Percentiles rank a stretch among this genome's conserved stretches.
phyloP scores from a whole-genome alignment of 2,113 vertebrate species.

The Columba janthina region DNA sequence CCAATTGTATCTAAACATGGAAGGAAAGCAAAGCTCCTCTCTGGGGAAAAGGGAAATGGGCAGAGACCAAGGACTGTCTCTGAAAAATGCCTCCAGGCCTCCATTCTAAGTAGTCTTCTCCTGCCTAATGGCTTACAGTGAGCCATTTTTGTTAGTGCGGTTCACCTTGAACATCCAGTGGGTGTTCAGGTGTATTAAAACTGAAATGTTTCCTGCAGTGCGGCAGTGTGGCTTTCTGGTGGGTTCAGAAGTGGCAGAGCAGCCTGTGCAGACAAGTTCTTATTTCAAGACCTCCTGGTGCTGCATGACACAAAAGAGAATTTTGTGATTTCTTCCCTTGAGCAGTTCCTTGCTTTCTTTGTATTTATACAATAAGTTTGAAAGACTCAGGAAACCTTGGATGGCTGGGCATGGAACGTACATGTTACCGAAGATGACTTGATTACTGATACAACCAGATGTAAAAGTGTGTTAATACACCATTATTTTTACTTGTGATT shows the following conservation, averaged over 20 bases:
- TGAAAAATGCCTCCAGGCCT: neutral
- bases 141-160: neutral
- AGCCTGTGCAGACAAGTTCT: neutral
- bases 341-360: neutral
- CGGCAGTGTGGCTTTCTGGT: neutral
- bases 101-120: neutral
- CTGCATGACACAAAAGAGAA: neutral
- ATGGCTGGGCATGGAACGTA: neutral
- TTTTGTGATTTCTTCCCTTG: neutral
- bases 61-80: neutral
- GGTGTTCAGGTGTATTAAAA: neutral
- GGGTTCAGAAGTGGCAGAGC: neutral
- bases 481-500: neutral
- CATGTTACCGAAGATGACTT: neutral
- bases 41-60: neutral
- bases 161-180: neutral
- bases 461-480: neutral
- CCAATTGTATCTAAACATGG: neutral
- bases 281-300: neutral
- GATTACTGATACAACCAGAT: neutral
- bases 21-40: neutral
- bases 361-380: neutral
- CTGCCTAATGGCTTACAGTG: neutral
- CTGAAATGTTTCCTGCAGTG: neutral
- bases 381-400: neutral